Evolutionary conservation across 2,113 vertebrate species (phyloP).

Genomic region (Cricetomys ansorgei): DNA sequence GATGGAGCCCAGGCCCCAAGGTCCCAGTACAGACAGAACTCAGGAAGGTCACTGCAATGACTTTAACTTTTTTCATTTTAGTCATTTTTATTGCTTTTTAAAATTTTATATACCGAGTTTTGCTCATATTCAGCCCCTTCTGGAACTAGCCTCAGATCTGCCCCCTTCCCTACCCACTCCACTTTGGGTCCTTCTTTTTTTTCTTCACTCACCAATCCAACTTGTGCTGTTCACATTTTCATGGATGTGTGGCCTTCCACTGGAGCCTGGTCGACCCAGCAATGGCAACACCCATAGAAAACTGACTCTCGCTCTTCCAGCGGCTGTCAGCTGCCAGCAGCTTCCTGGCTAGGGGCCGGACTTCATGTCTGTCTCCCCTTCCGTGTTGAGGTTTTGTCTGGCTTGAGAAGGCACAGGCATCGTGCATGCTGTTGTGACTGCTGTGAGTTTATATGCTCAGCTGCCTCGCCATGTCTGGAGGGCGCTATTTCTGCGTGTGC

Average conservation of each 20-base stretch:
- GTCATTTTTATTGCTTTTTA: not conserved
- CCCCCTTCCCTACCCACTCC: not conserved
- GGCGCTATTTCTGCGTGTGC: no score
- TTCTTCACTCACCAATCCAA: not conserved
- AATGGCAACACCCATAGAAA: not conserved
- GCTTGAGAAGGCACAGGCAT: not conserved
- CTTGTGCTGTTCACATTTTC: not conserved
- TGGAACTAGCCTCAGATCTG: not conserved
- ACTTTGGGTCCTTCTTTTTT: not conserved
- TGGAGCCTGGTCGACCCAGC: not conserved
- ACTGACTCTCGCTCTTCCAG: not conserved
- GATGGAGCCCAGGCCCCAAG: fast-evolving
- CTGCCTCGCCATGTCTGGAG: not conserved
- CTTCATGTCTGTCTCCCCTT: not conserved
- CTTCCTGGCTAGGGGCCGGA: not conserved
- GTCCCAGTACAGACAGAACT: fast-evolving
- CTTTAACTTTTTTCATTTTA: not conserved
- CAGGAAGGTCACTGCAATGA: no score
- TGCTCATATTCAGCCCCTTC: not conserved
- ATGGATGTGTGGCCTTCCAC: not conserved
- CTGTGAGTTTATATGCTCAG: not conserved
- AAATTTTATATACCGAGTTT: not conserved
- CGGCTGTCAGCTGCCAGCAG: not conserved
- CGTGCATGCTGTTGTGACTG: no score
- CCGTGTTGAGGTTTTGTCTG: no score